Evolutionary conservation across 2,888 invertebrate species (phyloP).

Genomic region (Polydrusus tereticollis): DNA sequence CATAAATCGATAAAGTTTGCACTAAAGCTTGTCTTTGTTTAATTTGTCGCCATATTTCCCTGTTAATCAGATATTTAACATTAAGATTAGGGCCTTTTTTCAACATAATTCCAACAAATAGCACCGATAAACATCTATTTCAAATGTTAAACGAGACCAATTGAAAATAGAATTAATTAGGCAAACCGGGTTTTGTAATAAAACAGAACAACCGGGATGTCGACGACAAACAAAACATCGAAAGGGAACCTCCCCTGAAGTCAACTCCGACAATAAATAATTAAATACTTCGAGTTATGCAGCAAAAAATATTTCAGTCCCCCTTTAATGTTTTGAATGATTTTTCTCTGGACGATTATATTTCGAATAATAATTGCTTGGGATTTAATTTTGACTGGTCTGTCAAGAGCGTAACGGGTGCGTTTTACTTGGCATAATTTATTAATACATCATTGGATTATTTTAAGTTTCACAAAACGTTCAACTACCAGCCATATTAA

Average conservation of each 20-base stretch:
- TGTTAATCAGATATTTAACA: no score
- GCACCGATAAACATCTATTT: slow-evolving; percentile 23
- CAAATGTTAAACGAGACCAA: slow-evolving; percentile 28
- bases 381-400: not conserved
- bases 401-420: not conserved
- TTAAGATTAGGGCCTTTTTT: not conserved
- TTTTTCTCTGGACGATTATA: slow-evolving; percentile 4
- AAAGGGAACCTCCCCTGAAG: slow-evolving; percentile 23
- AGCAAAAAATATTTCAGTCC: slow-evolving; percentile 13
- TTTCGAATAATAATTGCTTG: slow-evolving; percentile 15
- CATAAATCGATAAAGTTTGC: no score
- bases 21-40: no score
- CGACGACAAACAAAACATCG: slow-evolving; percentile 28
- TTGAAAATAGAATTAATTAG: slow-evolving; percentile 34
- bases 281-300: slow-evolving; percentile 15
- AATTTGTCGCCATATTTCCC: no score
- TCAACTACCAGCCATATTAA: not conserved
- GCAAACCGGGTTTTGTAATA: slow-evolving; percentile 10
- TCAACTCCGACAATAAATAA: slow-evolving; percentile 28
- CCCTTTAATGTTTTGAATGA: slow-evolving; percentile 11
- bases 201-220: slow-evolving; percentile 11
- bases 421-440: not conserved
- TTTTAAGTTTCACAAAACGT: not conserved
- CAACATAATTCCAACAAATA: not conserved
- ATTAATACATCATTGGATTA: not conserved